Percentiles rank a stretch among this genome's conserved stretches.
Conservation (phyloP, 1,140 invertebrate species). For the Drosophila melanogaster region Release_6_plus_ISO1_MT NT_033779.5:21894501-21895000, state of each 20-base stretch:
- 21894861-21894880: slow-evolving; percentile 84
- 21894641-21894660: slow-evolving; percentile 40
- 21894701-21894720: slow-evolving; percentile 38
- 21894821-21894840: slow-evolving; percentile 24
- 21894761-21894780: slow-evolving; percentile 17
- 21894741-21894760: slow-evolving; percentile 13
- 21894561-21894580: slow-evolving; percentile 25
- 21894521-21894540: slow-evolving; percentile 57
- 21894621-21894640: slow-evolving; percentile 65
- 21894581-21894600: slow-evolving; percentile 53
- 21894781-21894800: slow-evolving; percentile 60
- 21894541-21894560: slow-evolving; percentile 46
- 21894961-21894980: slow-evolving; percentile 51
- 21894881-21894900: slow-evolving; percentile 85
- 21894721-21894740: slow-evolving; percentile 25
- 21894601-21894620: slow-evolving; percentile 79
- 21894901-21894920: slow-evolving; percentile 82
- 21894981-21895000: slow-evolving; percentile 85
- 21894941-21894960: slow-evolving; percentile 2
- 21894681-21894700: slow-evolving; percentile 76
- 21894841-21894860: slow-evolving; percentile 78
- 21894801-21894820: slow-evolving; percentile 45
- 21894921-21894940: slow-evolving; percentile 18
- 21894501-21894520: slow-evolving; percentile 70
- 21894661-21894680: slow-evolving; percentile 84